Evolutionary conservation across 2,888 invertebrate genomes (phyloP), one percentile per base, ranked within the genome.

Genomic region (Rhyacophila evoluta): DNA sequence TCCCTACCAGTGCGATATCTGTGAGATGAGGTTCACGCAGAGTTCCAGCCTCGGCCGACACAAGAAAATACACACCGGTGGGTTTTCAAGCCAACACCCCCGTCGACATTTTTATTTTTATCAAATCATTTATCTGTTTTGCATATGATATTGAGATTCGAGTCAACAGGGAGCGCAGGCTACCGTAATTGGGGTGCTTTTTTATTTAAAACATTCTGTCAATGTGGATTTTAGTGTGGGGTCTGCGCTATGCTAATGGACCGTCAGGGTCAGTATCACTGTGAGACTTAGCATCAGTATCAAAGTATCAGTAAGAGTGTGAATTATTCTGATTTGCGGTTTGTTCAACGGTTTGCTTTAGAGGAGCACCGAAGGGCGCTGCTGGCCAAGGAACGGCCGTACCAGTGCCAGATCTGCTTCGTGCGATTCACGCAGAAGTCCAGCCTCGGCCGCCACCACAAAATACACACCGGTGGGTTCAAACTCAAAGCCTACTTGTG

Each of bases 381-480:
- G 89, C 89, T 90, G 90, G 90, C 89, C 87, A 90, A 90, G 89
- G 90, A 89, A 89, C 89, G 90, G 88, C 92, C 93, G 84, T 93
- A 93, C 89, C 93, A 93, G 88, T 93, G 93, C 89, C 92, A 92
- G 88, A 88, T 93, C 87, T 93, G 93, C 88, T 91, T 92, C 87
- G 93, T 93, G 88, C 91, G 93, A 88, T 93, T 93, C 88, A 93
- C 93, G 86, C 93, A 93, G 88, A 93, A 93, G 89, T 93, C 93
- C 88, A 93, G 93, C 87, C 90, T 93, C 85, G 93, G 93, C 88
- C 93, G 93, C 86, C 93, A 93, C 87, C 93, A 92, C 87, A 92
- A 93, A 85, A 92, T 93, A 85, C 93, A 93, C 86, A 93, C 93
- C 86, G 91, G 91, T 91, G 89, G 88, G 91, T 89, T 88, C 76